Base-by-base conservation (phyloP, 2,888 invertebrate genomes). In the Stegana nigrithorax region DNA sequence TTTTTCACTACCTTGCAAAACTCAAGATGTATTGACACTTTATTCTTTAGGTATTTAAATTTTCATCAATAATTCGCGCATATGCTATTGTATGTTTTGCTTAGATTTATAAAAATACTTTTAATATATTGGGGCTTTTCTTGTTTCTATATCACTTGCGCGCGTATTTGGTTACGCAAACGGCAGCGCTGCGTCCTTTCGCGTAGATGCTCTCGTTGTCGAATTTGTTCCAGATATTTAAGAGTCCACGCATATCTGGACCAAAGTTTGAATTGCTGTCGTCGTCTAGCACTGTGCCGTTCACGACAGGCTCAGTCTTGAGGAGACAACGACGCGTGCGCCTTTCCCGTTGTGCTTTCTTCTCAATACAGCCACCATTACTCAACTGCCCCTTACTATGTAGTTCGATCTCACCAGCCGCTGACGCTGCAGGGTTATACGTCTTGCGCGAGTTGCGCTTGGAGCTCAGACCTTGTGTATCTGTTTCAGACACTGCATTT, bases 321-420 rank as follows among this genome's bases (percentile, higher is more conserved):
- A 80, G 72, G 51, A 84, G 73, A 67, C 82, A 78, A 66, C 82
- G 83, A 60, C 83, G 78, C 3, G 82, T 75, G 19, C 81, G 81
- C 58, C 82, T 39, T 39, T n/a, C 17, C n/a, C 14, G 39, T 39
- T 6, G 68, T 68, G 60, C 67, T 60, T 67, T 68, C n/a, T n/a
- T n/a, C n/a, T n/a, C n/a, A n/a, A n/a, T n/a, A n/a, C n/a, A n/a
- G n/a, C n/a, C n/a, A 62, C 55, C 63, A 59, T 61, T 62, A 59
- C 64, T 59, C 47, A 59, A 58, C 65, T 62, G 56, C 65, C 69
- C 12, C 50, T 68, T 60, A n/a, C n/a, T n/a, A 17, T 71, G 72
- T 59, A 32, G 36, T 29, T 78, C 80, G 12, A 74, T 60, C 62
- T 82, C 83, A 27, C 76, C 80, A 29, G 81, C 73, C 29, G 82